phyloP scores from a whole-genome alignment of 2,113 vertebrate genomes.

The Muntiacus reevesi region DNA sequence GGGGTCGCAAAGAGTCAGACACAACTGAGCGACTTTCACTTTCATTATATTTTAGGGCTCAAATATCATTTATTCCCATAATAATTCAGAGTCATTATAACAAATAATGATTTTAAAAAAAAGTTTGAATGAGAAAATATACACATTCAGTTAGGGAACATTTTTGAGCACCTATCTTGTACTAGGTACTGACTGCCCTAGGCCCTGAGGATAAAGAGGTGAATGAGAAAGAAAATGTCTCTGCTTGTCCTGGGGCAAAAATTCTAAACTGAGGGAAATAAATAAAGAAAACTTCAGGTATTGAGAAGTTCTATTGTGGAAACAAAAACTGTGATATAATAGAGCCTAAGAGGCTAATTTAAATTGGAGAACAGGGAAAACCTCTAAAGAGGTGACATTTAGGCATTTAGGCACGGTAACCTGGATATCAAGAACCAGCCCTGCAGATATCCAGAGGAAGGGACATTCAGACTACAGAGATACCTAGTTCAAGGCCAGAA shows the following conservation, averaged over 20 bases:
- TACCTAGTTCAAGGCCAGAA: not conserved
- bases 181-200: not conserved
- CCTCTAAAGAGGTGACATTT: not conserved
- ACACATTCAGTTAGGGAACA: not conserved
- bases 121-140: not conserved
- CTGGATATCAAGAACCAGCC: not conserved
- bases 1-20: not conserved
- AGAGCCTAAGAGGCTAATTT: not conserved
- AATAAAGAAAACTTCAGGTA: not conserved
- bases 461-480: not conserved
- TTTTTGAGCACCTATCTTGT: not conserved
- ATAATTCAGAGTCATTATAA: not conserved
- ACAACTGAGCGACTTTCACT: not conserved
- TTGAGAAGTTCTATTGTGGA: not conserved
- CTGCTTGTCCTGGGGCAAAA: not conserved
- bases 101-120: not conserved
- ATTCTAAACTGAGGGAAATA: not conserved
- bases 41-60: not conserved
- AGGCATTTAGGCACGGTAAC: not conserved
- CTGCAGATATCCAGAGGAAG: not conserved
- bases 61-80: not conserved
- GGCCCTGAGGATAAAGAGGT: not conserved
- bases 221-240: not conserved
- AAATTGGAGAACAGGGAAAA: not conserved
- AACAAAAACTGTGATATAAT: not conserved